Conservation (phyloP, 2,888 invertebrate species). For the Drosophila phalerata region DNA sequence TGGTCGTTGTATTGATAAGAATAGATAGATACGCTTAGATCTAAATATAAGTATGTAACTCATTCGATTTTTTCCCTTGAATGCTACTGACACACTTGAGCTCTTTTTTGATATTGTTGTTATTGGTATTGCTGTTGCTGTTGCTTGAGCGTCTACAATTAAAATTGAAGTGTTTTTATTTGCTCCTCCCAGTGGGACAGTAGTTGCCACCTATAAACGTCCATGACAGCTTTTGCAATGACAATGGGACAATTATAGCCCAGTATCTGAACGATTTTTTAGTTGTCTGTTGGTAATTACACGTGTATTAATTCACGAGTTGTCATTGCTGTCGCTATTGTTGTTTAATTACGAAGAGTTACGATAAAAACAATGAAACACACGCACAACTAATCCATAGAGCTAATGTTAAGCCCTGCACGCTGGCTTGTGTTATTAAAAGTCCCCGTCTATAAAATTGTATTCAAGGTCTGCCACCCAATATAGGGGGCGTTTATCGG, state of each 20-base stretch:
- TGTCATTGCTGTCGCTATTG: slow-evolving; percentile 56
- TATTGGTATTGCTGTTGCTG: slow-evolving; percentile 4
- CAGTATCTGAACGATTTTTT: slow-evolving; percentile 51
- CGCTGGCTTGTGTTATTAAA: slow-evolving; percentile 9
- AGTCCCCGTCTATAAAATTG: slow-evolving; percentile 12
- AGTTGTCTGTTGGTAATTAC: slow-evolving; percentile 59
- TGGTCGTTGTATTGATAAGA: slow-evolving; percentile 15
- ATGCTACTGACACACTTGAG: slow-evolving; percentile 44
- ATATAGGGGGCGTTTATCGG: slow-evolving; percentile 40
- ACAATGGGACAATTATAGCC: slow-evolving; percentile 67
- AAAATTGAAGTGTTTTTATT: slow-evolving; percentile 33
- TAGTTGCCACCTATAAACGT: slow-evolving; percentile 20
- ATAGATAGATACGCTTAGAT: slow-evolving; percentile 34
- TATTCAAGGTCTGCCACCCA: slow-evolving; percentile 32
- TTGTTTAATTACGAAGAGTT: slow-evolving; percentile 55
- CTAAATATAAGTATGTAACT: slow-evolving; percentile 31
- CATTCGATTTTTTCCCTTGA: slow-evolving; percentile 41
- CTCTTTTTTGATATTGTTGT: slow-evolving; percentile 24
- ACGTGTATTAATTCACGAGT: slow-evolving; percentile 58
- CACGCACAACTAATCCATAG: slow-evolving; percentile 15
- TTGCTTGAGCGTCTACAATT: slow-evolving; percentile 30
- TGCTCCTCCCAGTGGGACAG: slow-evolving; percentile 7
- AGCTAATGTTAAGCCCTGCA: slow-evolving; percentile 6
- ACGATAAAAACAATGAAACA: slow-evolving; percentile 39
- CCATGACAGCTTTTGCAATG: slow-evolving; percentile 48